Evolutionary conservation across 2,797 vertebrate genomes (phyloP).

Genomic region (Adelosebastes latens): DNA sequence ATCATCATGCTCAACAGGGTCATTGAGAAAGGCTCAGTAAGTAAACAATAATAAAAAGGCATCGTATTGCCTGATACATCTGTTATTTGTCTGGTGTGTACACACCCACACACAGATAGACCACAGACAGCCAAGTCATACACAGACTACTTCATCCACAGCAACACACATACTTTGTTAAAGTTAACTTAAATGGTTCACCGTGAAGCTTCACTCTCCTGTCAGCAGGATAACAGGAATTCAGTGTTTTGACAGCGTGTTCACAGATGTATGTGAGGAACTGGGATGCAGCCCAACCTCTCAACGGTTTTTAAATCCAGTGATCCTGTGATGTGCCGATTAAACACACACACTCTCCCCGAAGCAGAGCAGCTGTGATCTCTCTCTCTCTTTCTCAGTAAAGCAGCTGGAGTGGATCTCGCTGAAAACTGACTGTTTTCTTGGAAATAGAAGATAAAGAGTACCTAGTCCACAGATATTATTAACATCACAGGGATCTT

Average conservation of each 20-base stretch:
- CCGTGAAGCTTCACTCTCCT: neutral
- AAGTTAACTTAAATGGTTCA: neutral
- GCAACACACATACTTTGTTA: neutral
- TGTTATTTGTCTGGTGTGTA: neutral
- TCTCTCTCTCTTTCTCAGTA: conserved; percentile 48
- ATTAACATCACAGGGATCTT: conserved; percentile 32
- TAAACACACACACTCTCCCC: conserved; percentile 15
- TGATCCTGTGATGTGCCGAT: conserved; percentile 32
- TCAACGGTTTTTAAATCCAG: conserved; percentile 34
- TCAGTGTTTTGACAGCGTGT: conserved; percentile 46
- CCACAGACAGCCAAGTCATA: neutral
- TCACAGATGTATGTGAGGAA: conserved; percentile 29
- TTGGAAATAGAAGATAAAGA: conserved; percentile 41
- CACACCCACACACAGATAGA: conserved; percentile 15
- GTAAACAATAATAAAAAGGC: conserved; percentile 42
- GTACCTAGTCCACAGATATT: conserved; percentile 29
- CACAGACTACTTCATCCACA: neutral
- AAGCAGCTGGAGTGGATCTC: conserved; percentile 56
- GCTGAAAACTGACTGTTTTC: conserved; percentile 36
- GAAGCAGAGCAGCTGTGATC: conserved; percentile 40
- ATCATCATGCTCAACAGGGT: conserved; percentile 99
- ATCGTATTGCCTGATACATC: conserved; percentile 10
- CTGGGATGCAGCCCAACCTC: conserved; percentile 26
- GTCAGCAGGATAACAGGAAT: conserved; percentile 32
- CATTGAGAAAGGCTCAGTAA: conserved; percentile 98